phyloP scores from a whole-genome alignment of 1,140 invertebrate species.

The Helicorthomorpha holstii region DNA sequence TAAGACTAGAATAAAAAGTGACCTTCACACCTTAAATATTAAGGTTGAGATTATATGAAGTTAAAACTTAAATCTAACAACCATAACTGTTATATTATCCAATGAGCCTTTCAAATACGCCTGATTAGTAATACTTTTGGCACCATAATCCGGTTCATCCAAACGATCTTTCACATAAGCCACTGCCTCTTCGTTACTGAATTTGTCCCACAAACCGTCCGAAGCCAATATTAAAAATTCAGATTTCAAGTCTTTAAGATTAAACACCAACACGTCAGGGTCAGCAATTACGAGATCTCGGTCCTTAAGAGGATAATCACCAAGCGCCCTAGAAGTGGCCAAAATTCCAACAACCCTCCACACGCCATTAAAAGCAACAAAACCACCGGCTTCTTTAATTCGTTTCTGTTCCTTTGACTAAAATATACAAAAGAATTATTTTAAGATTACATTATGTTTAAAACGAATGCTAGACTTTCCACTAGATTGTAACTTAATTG shows the following conservation, averaged over 20 bases:
- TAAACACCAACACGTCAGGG: conserved; percentile 88
- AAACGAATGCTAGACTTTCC: no score
- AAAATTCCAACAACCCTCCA: conserved; percentile 92
- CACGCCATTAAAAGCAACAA: conserved; percentile 86
- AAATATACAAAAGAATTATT: conserved; percentile 18
- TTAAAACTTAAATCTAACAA: conserved; percentile 78
- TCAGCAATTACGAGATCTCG: conserved; percentile 83
- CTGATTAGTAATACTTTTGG: conserved; percentile 71
- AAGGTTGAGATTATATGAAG: no score
- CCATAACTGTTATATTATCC: conserved; percentile 88
- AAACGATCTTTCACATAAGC: conserved; percentile 64
- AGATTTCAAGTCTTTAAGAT: conserved; percentile 48
- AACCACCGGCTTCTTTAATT: conserved; percentile 80
- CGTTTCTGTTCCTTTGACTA: conserved; percentile 66
- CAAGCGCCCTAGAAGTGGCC: conserved; percentile 82
- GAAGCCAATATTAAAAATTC: conserved; percentile 80
- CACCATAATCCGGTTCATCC: conserved; percentile 67
- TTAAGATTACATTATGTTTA: no score
- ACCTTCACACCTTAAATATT: no score
- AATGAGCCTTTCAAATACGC: conserved; percentile 81
- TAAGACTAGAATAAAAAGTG: no score
- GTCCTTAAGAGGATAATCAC: conserved; percentile 89
- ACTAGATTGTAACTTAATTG: no score
- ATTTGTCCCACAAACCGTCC: conserved; percentile 92
- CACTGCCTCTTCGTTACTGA: conserved; percentile 83